Conservation (phyloP, 1,140 invertebrate species). For the Lepidurus couesii region DNA sequence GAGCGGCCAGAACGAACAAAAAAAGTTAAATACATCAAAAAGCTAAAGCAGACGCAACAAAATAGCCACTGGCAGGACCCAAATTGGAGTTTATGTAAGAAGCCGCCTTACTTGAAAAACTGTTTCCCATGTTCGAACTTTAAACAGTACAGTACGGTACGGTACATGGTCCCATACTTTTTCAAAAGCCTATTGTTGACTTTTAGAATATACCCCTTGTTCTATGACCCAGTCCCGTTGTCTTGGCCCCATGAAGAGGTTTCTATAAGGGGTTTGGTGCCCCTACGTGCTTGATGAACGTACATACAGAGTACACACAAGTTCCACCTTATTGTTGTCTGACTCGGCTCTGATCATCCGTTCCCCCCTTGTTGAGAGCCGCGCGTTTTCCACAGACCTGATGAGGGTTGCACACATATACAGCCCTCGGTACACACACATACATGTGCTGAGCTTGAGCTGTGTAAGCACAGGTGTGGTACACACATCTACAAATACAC, state of each 20-base stretch:
- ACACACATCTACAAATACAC: constrained; percentile 14
- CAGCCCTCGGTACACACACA: neutral
- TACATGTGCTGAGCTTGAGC: constrained; percentile 6
- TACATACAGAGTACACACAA: neutral
- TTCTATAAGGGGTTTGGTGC: neutral
- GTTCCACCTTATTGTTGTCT: constrained; percentile 13
- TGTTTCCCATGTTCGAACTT: neutral
- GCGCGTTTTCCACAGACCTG: neutral
- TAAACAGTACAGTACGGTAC: neutral
- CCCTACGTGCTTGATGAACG: neutral
- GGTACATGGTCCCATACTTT: neutral
- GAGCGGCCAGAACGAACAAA: neutral
- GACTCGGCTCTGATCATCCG: neutral
- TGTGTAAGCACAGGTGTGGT: constrained; percentile 17
- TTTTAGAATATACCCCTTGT: neutral
- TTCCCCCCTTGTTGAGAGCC: neutral
- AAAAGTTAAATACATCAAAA: neutral
- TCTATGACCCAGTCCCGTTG: neutral
- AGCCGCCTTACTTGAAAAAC: constrained; percentile 14
- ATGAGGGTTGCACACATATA: neutral
- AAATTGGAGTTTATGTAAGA: constrained; percentile 5
- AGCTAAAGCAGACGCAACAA: neutral
- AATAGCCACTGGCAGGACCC: neutral
- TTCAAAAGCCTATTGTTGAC: neutral
- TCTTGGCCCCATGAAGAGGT: neutral